phyloP scores from a whole-genome alignment of 2,888 invertebrate genomes.

The Strigamia crassipes region DNA sequence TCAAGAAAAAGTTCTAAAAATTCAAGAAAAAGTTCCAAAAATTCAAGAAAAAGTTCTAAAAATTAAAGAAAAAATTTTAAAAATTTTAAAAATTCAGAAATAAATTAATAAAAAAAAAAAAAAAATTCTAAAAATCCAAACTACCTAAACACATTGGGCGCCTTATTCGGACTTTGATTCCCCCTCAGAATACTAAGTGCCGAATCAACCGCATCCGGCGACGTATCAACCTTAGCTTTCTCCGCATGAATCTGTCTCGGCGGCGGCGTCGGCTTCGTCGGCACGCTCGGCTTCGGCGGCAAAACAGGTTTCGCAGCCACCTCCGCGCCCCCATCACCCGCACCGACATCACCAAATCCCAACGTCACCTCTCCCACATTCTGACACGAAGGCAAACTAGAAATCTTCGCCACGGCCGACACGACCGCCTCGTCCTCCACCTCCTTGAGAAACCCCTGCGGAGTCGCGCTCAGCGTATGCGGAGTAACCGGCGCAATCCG shows the following conservation, averaged over 20 bases:
- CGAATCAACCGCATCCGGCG: constrained; percentile 49
- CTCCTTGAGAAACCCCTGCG: constrained; percentile 50
- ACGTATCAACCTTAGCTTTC: constrained; percentile 45
- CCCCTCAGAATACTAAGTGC: constrained; percentile 44
- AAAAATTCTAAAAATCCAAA: background rate
- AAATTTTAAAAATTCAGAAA: no score
- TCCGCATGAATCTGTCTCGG: constrained; percentile 60
- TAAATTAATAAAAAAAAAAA: background rate
- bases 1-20: no score
- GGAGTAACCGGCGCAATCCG: constrained; percentile 68
- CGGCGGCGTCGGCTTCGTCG: constrained; percentile 62
- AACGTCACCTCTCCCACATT: background rate
- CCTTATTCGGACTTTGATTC: background rate
- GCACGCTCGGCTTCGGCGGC: constrained; percentile 58
- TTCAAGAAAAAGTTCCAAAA: no score
- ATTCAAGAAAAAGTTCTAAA: no score
- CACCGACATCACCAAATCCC: background rate
- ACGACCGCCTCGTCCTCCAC: constrained; percentile 35
- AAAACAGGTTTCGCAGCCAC: constrained; percentile 70
- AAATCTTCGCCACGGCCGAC: background rate
- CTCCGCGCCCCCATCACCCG: background rate
- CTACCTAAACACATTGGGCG: background rate
- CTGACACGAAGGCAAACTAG: background rate
- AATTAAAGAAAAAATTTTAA: no score
- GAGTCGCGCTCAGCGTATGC: constrained; percentile 66